A percentile compares a stretch with the other conserved stretches of the same genome.
Evolutionary conservation across 2,888 invertebrate genomes (phyloP).

Genomic region (Andrena minutula): DNA sequence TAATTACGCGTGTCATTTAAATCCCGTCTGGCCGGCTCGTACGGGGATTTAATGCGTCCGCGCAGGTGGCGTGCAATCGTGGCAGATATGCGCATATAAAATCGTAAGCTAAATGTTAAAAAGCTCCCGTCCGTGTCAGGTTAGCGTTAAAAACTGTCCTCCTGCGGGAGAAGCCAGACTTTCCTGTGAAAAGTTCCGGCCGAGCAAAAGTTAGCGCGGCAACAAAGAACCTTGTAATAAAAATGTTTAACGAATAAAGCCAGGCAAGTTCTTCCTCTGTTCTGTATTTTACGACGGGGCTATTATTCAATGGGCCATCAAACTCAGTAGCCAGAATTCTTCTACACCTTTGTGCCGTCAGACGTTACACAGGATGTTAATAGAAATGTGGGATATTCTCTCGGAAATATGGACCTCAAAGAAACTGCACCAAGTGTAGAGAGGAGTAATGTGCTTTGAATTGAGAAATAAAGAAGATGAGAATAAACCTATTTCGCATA

Average conservation of each 20-base stretch:
- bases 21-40: slow-evolving; percentile 10
- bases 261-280: background rate
- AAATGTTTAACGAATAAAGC: slow-evolving; percentile 48
- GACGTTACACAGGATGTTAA: background rate
- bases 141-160: slow-evolving; percentile 25
- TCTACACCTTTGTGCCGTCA: background rate
- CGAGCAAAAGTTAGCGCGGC: slow-evolving; percentile 13
- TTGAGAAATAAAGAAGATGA: too few relatives aligned
- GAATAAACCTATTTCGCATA: too few relatives aligned
- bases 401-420: too few relatives aligned
- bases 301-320: slow-evolving; percentile 49
- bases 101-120: slow-evolving; percentile 28
- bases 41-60: slow-evolving; percentile 12
- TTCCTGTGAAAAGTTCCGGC: slow-evolving; percentile 16
- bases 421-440: too few relatives aligned
- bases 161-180: slow-evolving; percentile 11
- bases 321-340: slow-evolving; percentile 28
- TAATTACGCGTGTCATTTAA: background rate
- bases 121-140: slow-evolving; percentile 12
- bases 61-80: background rate
- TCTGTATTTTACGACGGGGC: background rate
- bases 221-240: slow-evolving; percentile 2
- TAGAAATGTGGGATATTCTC: too few relatives aligned
- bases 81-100: slow-evolving; percentile 7
- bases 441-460: too few relatives aligned